A percentile compares a stretch with the other conserved stretches of the same genome.
Evolutionary conservation across 2,888 invertebrate genomes (phyloP).

Genomic region (Busseola fusca): DNA sequence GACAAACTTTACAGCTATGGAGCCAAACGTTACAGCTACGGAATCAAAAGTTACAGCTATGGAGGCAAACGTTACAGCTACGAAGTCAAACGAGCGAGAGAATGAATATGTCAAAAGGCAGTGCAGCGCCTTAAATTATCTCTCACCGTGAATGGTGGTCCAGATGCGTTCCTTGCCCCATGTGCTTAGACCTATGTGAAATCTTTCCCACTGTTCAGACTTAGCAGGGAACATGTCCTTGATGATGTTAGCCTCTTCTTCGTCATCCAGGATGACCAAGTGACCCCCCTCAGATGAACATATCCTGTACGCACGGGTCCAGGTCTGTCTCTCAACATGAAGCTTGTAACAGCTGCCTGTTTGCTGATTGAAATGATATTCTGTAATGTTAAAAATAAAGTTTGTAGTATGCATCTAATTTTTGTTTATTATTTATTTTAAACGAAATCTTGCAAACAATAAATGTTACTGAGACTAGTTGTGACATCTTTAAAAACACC

Average conservation of each 20-base stretch:
- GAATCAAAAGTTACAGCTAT: too few relatives aligned
- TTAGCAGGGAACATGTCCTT: conserved; percentile 18
- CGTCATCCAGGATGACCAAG: conserved; percentile 40
- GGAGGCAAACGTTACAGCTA: too few relatives aligned
- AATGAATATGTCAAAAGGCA: not conserved
- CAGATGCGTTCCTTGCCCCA: conserved; percentile 28
- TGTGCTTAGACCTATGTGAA: conserved; percentile 19
- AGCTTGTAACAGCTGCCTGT: conserved; percentile 50
- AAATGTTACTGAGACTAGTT: too few relatives aligned
- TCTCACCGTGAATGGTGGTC: conserved; percentile 18
- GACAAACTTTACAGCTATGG: not conserved
- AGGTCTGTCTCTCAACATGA: conserved; percentile 1
- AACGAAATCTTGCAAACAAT: too few relatives aligned
- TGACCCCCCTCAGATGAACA: conserved; percentile 38
- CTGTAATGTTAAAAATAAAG: conserved; percentile 19
- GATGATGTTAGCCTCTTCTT: conserved; percentile 24
- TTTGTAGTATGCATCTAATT: not conserved
- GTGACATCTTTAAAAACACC: too few relatives aligned
- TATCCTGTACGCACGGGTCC: conserved; percentile 27
- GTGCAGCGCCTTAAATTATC: not conserved
- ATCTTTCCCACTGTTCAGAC: conserved; percentile 6
- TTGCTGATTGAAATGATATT: conserved; percentile 22
- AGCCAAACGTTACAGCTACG: too few relatives aligned
- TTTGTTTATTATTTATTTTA: too few relatives aligned
- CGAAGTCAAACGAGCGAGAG: not conserved